These are phyloP conservation scores for Pseudobourletiella spinata DNA, from an alignment of 1,140 invertebrate genomes.

Conservation along the genomic window DNA sequence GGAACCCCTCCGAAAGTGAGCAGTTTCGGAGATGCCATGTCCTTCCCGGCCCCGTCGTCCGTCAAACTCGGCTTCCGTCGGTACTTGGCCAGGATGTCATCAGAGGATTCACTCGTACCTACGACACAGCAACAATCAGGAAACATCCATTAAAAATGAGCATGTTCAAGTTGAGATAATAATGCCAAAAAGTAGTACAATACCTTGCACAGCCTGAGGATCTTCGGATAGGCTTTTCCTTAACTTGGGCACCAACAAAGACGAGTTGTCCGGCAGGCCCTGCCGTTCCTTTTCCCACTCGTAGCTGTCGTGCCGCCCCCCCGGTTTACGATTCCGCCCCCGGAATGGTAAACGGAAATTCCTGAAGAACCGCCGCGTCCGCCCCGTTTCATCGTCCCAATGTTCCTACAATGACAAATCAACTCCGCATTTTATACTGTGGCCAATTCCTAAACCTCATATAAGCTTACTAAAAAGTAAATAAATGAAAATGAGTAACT, in stretches of 20 bases:
- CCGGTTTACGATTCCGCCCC: constrained; percentile 50
- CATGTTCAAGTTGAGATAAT: too few relatives aligned
- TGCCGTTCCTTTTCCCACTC: constrained; percentile 28
- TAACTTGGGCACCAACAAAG: constrained; percentile 38
- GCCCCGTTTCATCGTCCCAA: constrained; percentile 50
- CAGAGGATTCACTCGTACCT: constrained; percentile 55
- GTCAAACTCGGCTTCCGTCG: constrained; percentile 62
- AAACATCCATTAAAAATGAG: constrained; percentile 6
- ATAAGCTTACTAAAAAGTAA: too few relatives aligned
- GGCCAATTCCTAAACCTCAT: too few relatives aligned
- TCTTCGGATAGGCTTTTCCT: constrained; percentile 48
- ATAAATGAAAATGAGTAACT: too few relatives aligned
- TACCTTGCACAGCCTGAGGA: constrained; percentile 10
- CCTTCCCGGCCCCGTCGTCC: background rate
- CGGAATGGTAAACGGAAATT: constrained; percentile 59
- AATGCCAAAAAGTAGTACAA: too few relatives aligned
- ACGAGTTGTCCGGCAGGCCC: background rate
- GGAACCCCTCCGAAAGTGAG: background rate
- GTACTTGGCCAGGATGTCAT: constrained; percentile 94
- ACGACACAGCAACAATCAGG: background rate
- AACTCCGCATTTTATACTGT: too few relatives aligned
- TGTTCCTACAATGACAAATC: constrained; percentile 42
- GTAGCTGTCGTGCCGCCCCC: constrained; percentile 38
- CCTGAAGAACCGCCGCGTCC: constrained; percentile 56
- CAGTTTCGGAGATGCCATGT: background rate